Base-by-base conservation (phyloP, 2,888 invertebrate genomes). In the Sarcophaga caerulescens region DNA sequence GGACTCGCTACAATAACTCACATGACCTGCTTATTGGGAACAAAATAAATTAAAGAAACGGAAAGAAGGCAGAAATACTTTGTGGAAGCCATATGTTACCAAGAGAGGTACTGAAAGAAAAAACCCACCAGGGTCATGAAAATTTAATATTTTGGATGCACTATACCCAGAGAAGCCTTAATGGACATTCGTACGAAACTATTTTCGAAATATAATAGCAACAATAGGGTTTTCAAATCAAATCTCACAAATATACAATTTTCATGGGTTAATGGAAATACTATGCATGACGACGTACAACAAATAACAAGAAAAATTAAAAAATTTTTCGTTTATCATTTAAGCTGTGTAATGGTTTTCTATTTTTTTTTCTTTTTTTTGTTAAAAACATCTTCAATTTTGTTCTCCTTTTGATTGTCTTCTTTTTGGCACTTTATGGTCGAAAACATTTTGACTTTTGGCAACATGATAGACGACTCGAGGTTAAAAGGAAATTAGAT, bases 401-500 rank as follows among this genome's bases (percentile, higher is more conserved):
- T 47, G 45, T 10, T 45, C n/a, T 8, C 17, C 11, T 77, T 21
- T 23, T 45, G 4, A 14, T 52, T 52, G 12, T 3, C 17, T 52
- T 52, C 5, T 35, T 52, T 12, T 14, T 52, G 12, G 17, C 17
- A 52, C 4, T 52, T 52, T 52, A 52, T 14, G 14, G 52, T 52
- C 17, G 52, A 52, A 52, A 17, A 62, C 14, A 47, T 65, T 52
- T 25, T 71, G 17, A 52, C 21, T 45, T 76, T 11, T 21, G 52
- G 14, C 23, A 44, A 62, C 12, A 62, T 70, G 60, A 17, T 63
- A 35, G 35, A 52, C 52, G 14, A 52, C 52, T 52, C 4, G 52
- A 70, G 52, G 59, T 59, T 47, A 60, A 79, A 73, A 17, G 73
- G 73, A 66, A 80, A 80, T 73, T 73, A 79, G 59, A 45, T 73